Evolutionary conservation across 2,113 vertebrate species (phyloP).

Genomic region (Proteles cristata): DNA sequence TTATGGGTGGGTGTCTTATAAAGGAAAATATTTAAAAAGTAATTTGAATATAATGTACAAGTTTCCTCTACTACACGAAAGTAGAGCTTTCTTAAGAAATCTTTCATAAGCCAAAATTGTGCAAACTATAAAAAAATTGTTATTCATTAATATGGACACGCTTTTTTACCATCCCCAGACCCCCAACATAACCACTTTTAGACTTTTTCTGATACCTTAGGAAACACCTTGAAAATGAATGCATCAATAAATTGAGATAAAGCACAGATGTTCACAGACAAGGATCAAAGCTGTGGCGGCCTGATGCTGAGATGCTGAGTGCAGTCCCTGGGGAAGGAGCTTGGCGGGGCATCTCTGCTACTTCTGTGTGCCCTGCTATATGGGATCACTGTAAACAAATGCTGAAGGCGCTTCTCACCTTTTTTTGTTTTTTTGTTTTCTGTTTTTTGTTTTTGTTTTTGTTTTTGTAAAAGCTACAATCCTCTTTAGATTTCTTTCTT

Average conservation of each 20-base stretch:
- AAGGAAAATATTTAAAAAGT: background rate
- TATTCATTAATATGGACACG: background rate
- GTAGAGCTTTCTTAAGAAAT: background rate
- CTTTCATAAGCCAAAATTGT: background rate
- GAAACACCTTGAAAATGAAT: background rate
- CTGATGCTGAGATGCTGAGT: background rate
- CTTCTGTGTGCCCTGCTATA: accelerated
- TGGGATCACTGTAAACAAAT: background rate
- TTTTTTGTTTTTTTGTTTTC: background rate
- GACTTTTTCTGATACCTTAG: background rate
- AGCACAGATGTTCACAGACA: background rate
- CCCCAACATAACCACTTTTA: background rate
- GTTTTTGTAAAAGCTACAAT: background rate
- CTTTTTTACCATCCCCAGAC: background rate
- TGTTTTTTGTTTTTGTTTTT: background rate
- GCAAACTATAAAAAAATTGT: background rate
- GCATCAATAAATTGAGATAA: background rate
- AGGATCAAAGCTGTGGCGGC: background rate
- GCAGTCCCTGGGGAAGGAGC: background rate
- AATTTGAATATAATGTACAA: background rate
- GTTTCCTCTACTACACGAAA: background rate
- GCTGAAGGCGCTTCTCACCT: background rate
- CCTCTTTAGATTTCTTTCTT: background rate
- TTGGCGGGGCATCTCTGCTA: background rate
- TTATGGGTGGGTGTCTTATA: background rate